Percentiles rank a stretch among this genome's conserved stretches.
Conservation (phyloP, 2,888 invertebrate genomes). For the Pollenia angustigena region DNA sequence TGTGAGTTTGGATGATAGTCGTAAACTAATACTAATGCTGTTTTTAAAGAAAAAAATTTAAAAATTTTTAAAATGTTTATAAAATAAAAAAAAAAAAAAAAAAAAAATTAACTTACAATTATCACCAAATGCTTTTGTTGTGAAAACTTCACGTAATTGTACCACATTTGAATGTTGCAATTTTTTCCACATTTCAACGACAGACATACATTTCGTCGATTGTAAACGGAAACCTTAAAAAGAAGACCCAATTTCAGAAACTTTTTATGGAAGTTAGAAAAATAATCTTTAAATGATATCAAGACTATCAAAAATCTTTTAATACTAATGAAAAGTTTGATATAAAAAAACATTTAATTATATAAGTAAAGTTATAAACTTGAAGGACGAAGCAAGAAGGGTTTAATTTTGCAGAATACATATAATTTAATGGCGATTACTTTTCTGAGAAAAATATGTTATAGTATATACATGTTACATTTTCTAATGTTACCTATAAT, state of each 20-base stretch:
- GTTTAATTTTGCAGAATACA: too few relatives aligned
- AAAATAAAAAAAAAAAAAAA: slow-evolving; percentile 23
- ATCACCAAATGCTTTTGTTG: slow-evolving; percentile 98
- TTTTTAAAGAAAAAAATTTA: slow-evolving; percentile 28
- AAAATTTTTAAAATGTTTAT: slow-evolving; percentile 1
- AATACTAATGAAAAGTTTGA: too few relatives aligned
- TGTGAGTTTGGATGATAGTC: slow-evolving; percentile 97
- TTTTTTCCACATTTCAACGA: slow-evolving; percentile 97
- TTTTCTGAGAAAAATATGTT: too few relatives aligned
- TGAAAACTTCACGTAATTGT: slow-evolving; percentile 95
- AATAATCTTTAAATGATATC: not conserved
- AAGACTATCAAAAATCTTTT: too few relatives aligned
- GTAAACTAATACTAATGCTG: slow-evolving; percentile 97
- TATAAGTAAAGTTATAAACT: too few relatives aligned
- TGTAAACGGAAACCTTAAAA: slow-evolving; percentile 90
- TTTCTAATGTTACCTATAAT: too few relatives aligned
- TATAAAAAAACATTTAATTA: too few relatives aligned
- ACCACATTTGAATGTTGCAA: slow-evolving; percentile 97
- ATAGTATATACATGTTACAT: too few relatives aligned
- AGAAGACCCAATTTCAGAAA: slow-evolving; percentile 7
- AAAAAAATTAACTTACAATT: slow-evolving; percentile 89
- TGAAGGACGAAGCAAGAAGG: too few relatives aligned
- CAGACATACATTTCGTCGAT: slow-evolving; percentile 92
- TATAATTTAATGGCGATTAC: too few relatives aligned
- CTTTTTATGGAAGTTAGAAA: not conserved